These are phyloP conservation scores for Poecilia latipinna DNA, from an alignment of 2,113 vertebrate species.

Conservation along the genomic window DNA sequence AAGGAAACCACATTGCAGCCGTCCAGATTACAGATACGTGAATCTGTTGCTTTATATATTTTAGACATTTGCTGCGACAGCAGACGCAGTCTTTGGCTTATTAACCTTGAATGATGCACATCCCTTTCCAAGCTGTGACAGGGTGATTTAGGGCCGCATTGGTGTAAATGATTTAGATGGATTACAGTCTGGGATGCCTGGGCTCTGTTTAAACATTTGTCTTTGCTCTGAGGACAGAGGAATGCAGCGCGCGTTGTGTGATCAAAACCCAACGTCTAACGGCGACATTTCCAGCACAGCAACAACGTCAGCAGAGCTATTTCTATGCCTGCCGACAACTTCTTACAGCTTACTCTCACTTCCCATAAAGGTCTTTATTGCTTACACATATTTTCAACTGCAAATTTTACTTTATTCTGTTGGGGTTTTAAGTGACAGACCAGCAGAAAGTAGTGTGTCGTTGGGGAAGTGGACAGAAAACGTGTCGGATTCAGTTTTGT, in stretches of 20 bases:
- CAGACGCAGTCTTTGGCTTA: no score
- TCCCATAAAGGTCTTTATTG: background rate
- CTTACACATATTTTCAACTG: no score
- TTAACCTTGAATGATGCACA: constrained; percentile 59
- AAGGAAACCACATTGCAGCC: background rate
- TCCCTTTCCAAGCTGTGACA: constrained; percentile 57
- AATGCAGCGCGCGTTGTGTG: constrained; percentile 56
- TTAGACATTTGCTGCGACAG: background rate
- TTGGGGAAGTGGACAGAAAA: no score
- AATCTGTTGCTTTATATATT: background rate
- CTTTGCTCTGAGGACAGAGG: constrained; percentile 60
- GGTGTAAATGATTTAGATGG: constrained; percentile 72
- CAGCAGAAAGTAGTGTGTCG: no score
- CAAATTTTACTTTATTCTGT: no score
- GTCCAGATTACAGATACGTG: background rate
- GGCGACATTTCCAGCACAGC: constrained; percentile 75
- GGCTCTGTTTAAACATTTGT: constrained; percentile 74
- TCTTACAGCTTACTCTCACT: background rate
- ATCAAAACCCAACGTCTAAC: constrained; percentile 66
- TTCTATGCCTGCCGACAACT: constrained; percentile 21
- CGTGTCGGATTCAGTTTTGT: no score
- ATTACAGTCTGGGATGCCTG: constrained; percentile 69
- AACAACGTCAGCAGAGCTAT: constrained; percentile 41
- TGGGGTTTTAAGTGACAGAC: no score
- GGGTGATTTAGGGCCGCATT: constrained; percentile 63